Conservation (phyloP, 2,113 vertebrate species). For the Excalfactoria chinensis region DNA sequence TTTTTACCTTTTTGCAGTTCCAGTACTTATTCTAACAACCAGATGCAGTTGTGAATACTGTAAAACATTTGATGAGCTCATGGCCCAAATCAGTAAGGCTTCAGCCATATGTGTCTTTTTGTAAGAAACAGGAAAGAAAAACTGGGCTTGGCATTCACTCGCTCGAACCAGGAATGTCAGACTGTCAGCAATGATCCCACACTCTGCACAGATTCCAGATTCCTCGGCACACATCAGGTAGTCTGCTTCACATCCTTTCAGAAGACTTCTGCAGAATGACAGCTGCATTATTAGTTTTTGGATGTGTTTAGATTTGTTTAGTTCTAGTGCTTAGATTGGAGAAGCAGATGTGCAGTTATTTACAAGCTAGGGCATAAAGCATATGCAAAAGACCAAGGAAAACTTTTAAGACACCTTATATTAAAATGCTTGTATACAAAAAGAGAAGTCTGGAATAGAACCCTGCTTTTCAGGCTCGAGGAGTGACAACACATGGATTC, state of each 20-base stretch:
- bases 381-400: not conserved
- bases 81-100: not conserved
- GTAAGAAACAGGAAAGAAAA: slow-evolving; percentile 19
- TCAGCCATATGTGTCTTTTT: not conserved
- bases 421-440: not conserved
- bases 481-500: not conserved
- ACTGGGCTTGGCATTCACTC: not conserved
- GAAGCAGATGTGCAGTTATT: not conserved
- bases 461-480: not conserved
- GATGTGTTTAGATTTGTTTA: not conserved
- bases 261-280: not conserved
- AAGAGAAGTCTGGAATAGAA: not conserved
- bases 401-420: not conserved
- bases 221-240: not conserved
- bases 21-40: not conserved
- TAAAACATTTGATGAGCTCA: not conserved
- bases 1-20: not conserved
- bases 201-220: not conserved
- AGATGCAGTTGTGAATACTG: not conserved
- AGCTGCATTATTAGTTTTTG: not conserved
- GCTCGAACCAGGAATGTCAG: not conserved
- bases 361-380: not conserved
- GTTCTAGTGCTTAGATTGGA: not conserved
- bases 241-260: not conserved
- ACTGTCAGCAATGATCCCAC: not conserved